These are phyloP conservation scores for Parazoanthus atlanticus DNA, from an alignment of 92 coral and sea anemone genomes.

Conservation along the genomic window DNA sequence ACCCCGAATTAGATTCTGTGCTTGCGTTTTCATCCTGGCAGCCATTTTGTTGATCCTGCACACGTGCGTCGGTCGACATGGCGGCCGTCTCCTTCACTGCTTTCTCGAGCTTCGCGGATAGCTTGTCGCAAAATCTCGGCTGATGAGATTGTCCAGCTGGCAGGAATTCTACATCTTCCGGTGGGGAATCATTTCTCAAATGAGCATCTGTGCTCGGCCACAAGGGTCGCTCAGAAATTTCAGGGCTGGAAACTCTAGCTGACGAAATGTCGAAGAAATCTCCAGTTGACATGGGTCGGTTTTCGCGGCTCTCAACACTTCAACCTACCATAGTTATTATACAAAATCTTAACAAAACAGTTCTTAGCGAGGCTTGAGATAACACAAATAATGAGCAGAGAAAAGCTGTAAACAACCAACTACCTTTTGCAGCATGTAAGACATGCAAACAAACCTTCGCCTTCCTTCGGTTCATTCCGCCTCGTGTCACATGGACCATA, in stretches of 20 bases:
- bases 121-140: conserved; percentile 21
- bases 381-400: too few relatives aligned
- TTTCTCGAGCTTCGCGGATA: conserved; percentile 22
- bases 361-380: not conserved
- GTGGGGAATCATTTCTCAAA: conserved; percentile 9
- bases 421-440: too few relatives aligned
- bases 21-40: not conserved
- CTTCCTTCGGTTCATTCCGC: too few relatives aligned
- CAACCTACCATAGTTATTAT: not conserved
- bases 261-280: conserved; percentile 35
- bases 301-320: not conserved
- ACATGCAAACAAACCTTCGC: not conserved
- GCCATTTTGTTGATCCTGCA: conserved; percentile 14
- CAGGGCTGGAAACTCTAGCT: not conserved
- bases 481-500: too few relatives aligned
- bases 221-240: not conserved
- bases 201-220: conserved; percentile 36
- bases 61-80: conserved; percentile 28
- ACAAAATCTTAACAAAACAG: not conserved
- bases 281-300: conserved; percentile 20
- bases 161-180: conserved; percentile 7
- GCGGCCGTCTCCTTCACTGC: not conserved
- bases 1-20: not conserved
- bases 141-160: not conserved
- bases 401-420: too few relatives aligned